Base-by-base conservation (phyloP, 1,140 invertebrate genomes). In the Plectrocnemia conspersa region DNA sequence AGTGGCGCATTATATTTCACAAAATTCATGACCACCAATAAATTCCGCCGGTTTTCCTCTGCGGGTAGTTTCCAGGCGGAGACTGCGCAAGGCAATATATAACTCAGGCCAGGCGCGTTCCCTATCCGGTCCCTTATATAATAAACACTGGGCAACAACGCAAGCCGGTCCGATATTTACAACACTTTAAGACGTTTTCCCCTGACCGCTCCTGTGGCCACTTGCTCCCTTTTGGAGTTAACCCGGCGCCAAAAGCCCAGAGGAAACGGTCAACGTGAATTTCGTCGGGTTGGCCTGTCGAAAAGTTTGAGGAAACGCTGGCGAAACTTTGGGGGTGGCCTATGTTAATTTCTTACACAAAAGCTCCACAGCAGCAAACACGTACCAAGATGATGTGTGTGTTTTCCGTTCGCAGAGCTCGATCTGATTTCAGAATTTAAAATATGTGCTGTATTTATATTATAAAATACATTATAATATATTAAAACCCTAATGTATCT, bases 21-120 rank as follows among this genome's bases (percentile, higher is more conserved):
- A 61, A 61, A 61, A 61, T 61, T 57, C 59, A 61, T 56, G 52
- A 61, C 54, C 59, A 52, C 59, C 55, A 58, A 61, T 61, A 61
- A 61, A 61, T 61, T 57, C 55, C 55, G 48, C 47, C 55, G 48
- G 55, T 47, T 48, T 56, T 56, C 46, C 54, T 56, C 54, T 50
- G 54, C 54, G 54, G 54, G 45, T 35, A 41, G 45, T 50, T 56
- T 56, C 54, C 23, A 41, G 52, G 38, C 41, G 16, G 27, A 47
- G 44, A n/a, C 23, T 5, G 23, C 24, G 19, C 42, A 45, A 45
- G 44, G 44, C 47, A 50, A 61, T 61, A 61, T 61, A 61, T 61
- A 56, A 61, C 58, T 61, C 58, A 56, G 47, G 49, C 21, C 25
- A 35, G 55, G 48, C 58, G 23, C 33, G 52, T 46, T 52, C 33